These are phyloP conservation scores for Babyrousa celebensis DNA, from an alignment of 2,797 vertebrate species.

Conservation along the genomic window DNA sequence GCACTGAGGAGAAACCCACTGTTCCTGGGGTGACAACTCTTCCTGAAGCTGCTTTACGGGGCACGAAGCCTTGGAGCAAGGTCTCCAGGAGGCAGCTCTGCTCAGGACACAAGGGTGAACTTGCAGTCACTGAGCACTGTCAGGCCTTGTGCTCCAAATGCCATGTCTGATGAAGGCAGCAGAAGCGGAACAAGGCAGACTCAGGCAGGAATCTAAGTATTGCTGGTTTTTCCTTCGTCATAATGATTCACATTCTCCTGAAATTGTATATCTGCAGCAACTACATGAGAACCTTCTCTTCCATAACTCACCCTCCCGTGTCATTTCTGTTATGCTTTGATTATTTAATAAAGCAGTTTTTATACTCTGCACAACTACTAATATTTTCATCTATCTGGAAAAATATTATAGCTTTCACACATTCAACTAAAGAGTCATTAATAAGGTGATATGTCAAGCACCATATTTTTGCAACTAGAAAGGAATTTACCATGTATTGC, in stretches of 20 bases:
- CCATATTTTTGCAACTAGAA: conserved; percentile 85
- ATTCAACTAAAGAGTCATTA: conserved; percentile 70
- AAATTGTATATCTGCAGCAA: conserved; percentile 18
- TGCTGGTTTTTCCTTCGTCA: background rate
- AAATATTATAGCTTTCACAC: conserved; percentile 70
- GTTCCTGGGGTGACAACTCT: background rate
- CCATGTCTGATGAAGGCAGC: background rate
- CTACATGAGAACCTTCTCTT: conserved; percentile 63
- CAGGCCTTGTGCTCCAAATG: rapidly evolving
- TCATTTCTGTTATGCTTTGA: conserved; percentile 65
- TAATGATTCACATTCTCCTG: conserved; percentile 49
- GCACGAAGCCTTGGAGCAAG: background rate
- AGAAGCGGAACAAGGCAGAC: background rate
- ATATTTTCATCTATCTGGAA: conserved; percentile 75
- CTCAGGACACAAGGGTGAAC: background rate
- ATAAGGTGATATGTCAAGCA: conserved; percentile 82
- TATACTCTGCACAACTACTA: conserved; percentile 30
- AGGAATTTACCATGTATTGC: conserved; percentile 52
- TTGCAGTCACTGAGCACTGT: background rate
- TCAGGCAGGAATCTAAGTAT: background rate
- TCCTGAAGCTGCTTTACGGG: background rate
- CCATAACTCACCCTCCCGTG: conserved; percentile 39
- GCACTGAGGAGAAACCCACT: background rate
- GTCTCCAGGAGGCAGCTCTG: background rate
- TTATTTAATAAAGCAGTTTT: conserved; percentile 71